Evolutionary conservation across 2,113 vertebrate genomes (phyloP), one percentile per base, ranked within the genome.

Genomic region (Pollachius pollachius): DNA sequence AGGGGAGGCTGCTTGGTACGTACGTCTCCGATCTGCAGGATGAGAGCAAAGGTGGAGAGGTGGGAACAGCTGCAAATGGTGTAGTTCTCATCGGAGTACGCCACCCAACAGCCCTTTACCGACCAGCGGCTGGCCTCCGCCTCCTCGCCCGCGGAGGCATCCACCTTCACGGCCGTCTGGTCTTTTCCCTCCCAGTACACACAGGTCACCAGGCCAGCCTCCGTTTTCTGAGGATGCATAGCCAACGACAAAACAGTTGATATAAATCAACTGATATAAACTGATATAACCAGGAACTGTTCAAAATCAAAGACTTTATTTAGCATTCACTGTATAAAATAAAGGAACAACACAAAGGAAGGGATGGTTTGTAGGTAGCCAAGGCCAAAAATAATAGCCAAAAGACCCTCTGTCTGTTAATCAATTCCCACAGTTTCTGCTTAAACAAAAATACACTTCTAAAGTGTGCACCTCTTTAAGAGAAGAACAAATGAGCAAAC

Each of bases 21-120:
- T 85, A 91, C 82, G 72, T 91, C 81, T 12, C 73, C 74, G 0
- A 81, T 89, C 60, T 93, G 91, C 85, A 94, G 79, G 76, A 95
- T 88, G 64, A 95, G 58, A 3, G 93, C 92, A 52, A 95, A 87
- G 8, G 90, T 93, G n/a, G 89, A 90, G 23, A 94, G 76, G 0
- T 72, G 90, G 11, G 78, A 68, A 67, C 92, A 94, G 81, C 89
- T 81, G 79, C 94, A 95, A 25, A 77, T 23, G 0, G 93, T 94
- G 63, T 82, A 68, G 1, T 72, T 91, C 52, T 83, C 72, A 3
- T 77, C 68, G 0, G 75, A 64, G 41, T 58, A 52, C 0, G 75
- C 61, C 12, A 82, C 19, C 65, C 2, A 63, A 8, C 94, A 95
- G 62, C 91, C 92, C 0, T 84, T 76, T 0, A 60, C n/a, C 0